Evolutionary conservation across 2,113 vertebrate species (phyloP).

Genomic region (Alethe castanea): DNA sequence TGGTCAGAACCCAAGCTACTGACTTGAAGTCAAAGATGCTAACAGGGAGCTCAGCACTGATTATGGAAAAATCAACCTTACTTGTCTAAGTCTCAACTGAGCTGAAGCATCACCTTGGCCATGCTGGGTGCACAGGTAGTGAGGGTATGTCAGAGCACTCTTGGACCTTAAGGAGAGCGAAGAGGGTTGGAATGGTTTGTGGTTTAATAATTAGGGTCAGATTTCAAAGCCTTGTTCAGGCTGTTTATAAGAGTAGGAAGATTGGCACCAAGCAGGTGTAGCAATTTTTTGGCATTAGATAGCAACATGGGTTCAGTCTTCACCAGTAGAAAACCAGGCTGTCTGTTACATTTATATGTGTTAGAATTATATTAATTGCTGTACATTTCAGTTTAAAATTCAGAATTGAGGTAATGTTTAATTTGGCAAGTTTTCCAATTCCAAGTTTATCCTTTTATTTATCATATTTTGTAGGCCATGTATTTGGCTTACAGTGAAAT

Average conservation of each 20-base stretch:
- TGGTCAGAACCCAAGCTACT: background rate
- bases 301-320: background rate
- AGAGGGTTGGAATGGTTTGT: background rate
- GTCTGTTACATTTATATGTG: background rate
- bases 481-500: background rate
- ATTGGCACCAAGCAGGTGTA: background rate
- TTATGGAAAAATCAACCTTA: background rate
- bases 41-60: background rate
- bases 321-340: background rate
- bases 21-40: background rate
- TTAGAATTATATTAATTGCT: background rate
- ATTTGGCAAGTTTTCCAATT: background rate
- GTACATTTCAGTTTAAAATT: background rate
- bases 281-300: background rate
- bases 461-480: background rate
- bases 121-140: fast-evolving
- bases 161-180: background rate
- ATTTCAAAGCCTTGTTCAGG: background rate
- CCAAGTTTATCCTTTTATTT: background rate
- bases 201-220: background rate
- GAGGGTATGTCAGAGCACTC: background rate
- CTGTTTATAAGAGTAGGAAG: background rate
- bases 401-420: background rate
- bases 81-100: background rate
- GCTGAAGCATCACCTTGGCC: background rate